phyloP scores from a whole-genome alignment of 2,888 invertebrate genomes.

The Caenorhabditis auriculariae region DNA sequence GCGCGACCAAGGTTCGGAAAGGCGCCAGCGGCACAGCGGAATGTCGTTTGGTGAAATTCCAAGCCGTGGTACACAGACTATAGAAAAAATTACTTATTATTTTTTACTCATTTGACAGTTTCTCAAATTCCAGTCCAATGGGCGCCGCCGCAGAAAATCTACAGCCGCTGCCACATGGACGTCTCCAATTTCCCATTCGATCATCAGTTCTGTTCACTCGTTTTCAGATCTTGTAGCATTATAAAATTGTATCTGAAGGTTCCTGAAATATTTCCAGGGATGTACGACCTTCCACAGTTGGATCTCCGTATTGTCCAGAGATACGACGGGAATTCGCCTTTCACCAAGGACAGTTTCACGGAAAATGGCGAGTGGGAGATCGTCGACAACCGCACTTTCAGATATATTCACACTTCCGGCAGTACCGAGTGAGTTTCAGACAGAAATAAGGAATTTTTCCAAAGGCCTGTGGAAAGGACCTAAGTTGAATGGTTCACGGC shows the following conservation, averaged over 20 bases:
- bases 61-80: too few species aligned
- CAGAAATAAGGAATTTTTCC: too few species aligned
- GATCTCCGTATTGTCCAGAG: slow-evolving; percentile 60
- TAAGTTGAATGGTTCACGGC: too few species aligned
- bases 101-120: too few species aligned
- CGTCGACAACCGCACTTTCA: slow-evolving; percentile 51
- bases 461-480: too few species aligned
- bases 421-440: slow-evolving; percentile 4
- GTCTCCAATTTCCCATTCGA: slow-evolving; percentile 71
- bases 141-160: slow-evolving; percentile 64
- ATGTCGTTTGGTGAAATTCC: too few species aligned
- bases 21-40: too few species aligned
- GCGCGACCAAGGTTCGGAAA: too few species aligned
- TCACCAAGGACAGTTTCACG: slow-evolving; percentile 68
- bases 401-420: slow-evolving; percentile 64
- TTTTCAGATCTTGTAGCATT: slow-evolving; percentile 66
- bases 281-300: slow-evolving; percentile 48
- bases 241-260: not conserved
- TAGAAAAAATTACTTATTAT: too few species aligned
- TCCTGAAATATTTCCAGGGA: slow-evolving; percentile 21
- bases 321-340: slow-evolving; percentile 59
- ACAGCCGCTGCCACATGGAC: slow-evolving; percentile 64
- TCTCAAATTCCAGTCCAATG: slow-evolving; percentile 58
- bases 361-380: slow-evolving; percentile 64
- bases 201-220: slow-evolving; percentile 69